Conservation (phyloP, 2,797 vertebrate species). For the Sebastes iracundus region DNA sequence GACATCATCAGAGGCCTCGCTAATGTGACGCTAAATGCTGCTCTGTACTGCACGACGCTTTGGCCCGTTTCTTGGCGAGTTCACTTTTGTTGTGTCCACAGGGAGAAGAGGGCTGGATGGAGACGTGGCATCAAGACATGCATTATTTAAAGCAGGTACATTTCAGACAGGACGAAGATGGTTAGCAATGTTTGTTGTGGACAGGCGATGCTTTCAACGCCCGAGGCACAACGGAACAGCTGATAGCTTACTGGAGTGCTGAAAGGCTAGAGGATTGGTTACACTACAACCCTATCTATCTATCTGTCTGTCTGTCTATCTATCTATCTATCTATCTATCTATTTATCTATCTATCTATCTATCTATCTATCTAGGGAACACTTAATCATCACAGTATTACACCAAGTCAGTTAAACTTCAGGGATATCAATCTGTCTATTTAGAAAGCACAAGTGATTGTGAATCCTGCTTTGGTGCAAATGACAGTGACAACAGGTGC, state of each 20-base stretch:
- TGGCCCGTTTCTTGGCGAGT: constrained; percentile 8
- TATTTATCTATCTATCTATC: no score
- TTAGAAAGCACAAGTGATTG: no score
- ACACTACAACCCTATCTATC: background rate
- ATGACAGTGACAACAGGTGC: no score
- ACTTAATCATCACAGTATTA: no score
- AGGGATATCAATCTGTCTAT: no score
- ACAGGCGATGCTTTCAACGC: background rate
- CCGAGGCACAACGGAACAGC: background rate
- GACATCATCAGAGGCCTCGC: constrained; percentile 4
- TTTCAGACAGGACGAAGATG: constrained; percentile 17
- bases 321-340: no score
- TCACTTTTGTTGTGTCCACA: constrained; percentile 20
- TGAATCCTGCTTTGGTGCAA: no score
- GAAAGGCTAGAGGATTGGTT: background rate
- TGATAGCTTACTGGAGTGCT: background rate
- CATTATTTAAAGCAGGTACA: constrained; percentile 55
- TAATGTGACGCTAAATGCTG: constrained; percentile 43
- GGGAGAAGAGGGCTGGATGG: constrained; percentile 5
- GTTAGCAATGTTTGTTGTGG: constrained; percentile 11
- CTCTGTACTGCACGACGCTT: background rate
- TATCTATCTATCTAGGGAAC: no score
- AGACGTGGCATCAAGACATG: constrained; percentile 20
- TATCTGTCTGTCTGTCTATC: no score
- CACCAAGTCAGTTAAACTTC: no score